Percentiles rank a stretch among this genome's conserved stretches.
phyloP scores from a whole-genome alignment of 2,113 vertebrate species.

The Bucco capensis region DNA sequence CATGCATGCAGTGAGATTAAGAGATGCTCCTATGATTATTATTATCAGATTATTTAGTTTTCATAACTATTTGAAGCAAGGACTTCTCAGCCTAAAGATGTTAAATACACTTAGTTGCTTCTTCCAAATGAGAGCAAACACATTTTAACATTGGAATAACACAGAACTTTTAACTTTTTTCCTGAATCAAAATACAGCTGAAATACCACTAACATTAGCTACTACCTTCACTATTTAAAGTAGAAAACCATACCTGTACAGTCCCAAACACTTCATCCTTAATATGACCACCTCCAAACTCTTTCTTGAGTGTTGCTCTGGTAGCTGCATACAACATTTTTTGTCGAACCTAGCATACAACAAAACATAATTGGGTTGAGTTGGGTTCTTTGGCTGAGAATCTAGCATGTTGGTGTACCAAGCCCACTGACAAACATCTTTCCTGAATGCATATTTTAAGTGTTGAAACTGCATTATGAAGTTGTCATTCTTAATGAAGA shows the following conservation, averaged over 20 bases:
- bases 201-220: neutral
- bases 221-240: neutral
- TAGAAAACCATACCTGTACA: conserved; percentile 75
- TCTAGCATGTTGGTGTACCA: neutral
- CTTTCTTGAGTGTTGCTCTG: conserved; percentile 93
- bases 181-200: neutral
- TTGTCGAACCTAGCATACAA: conserved; percentile 83
- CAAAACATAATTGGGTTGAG: neutral
- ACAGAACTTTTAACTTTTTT: neutral
- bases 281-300: conserved; percentile 95
- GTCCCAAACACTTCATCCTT: conserved; percentile 96
- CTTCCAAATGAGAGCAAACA: neutral
- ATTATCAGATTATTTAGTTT: neutral
- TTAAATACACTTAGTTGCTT: neutral
- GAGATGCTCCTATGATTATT: neutral
- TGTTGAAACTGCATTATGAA: neutral
- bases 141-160: neutral
- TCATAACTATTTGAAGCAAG: neutral
- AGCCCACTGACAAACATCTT: neutral
- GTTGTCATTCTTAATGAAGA: neutral
- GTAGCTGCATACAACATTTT: conserved; percentile 99
- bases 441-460: neutral
- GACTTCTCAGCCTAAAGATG: neutral
- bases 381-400: neutral
- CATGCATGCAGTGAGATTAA: neutral